Conservation (phyloP, 2,888 invertebrate species). For the Harpalus rufipes region DNA sequence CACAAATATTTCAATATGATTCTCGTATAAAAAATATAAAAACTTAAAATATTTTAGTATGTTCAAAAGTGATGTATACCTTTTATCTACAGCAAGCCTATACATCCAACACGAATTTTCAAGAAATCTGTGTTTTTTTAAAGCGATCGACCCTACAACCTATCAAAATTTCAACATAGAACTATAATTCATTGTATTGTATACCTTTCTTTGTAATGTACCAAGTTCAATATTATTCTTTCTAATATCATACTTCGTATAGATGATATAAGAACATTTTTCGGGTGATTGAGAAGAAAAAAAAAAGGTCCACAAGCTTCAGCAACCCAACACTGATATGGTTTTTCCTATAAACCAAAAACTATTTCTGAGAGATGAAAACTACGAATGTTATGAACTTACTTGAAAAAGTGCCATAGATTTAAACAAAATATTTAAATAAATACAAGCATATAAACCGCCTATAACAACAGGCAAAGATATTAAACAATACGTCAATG, state of each 20-base stretch:
- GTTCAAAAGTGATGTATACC: slow-evolving; percentile 73
- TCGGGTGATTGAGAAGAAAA: slow-evolving; percentile 76
- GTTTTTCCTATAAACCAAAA: slow-evolving; percentile 38
- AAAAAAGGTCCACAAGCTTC: slow-evolving; percentile 83
- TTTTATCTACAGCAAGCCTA: slow-evolving; percentile 80
- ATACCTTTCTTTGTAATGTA: slow-evolving; percentile 70
- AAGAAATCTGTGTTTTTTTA: slow-evolving; percentile 79
- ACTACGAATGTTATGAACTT: slow-evolving; percentile 23
- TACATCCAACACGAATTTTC: slow-evolving; percentile 84
- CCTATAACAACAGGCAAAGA: slow-evolving; percentile 81
- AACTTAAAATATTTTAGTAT: too few species aligned
- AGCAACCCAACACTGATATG: slow-evolving; percentile 80
- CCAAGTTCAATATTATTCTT: slow-evolving; percentile 70
- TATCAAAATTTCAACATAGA: slow-evolving; percentile 68
- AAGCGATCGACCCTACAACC: slow-evolving; percentile 82
- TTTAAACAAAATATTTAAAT: slow-evolving; percentile 78
- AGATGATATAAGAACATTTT: slow-evolving; percentile 78
- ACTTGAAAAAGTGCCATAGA: slow-evolving; percentile 79
- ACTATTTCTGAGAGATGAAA: slow-evolving; percentile 1
- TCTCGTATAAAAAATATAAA: too few species aligned
- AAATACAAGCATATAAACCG: slow-evolving; percentile 79
- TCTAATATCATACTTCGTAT: slow-evolving; percentile 77
- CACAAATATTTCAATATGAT: too few species aligned
- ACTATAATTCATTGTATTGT: neutral
- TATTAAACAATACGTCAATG: slow-evolving; percentile 80